These are phyloP conservation scores for Ardeotis arabs DNA, from an alignment of 2,113 vertebrate species.

Conservation along the genomic window DNA sequence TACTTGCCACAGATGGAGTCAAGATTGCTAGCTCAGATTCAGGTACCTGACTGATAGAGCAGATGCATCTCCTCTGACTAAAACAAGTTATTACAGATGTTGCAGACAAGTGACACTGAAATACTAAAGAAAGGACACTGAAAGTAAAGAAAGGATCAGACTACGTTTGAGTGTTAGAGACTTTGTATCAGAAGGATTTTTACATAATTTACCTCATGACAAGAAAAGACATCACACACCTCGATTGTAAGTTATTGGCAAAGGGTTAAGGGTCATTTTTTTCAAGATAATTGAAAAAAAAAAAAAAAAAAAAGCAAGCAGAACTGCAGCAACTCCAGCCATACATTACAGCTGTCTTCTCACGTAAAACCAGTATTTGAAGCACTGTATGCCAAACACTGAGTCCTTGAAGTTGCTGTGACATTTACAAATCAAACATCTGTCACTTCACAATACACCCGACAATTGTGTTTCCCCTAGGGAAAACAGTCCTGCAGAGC, in stretches of 20 bases:
- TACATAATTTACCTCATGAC: background rate
- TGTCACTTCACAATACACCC: slow-evolving; percentile 22
- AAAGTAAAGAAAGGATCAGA: background rate
- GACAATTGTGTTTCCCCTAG: background rate
- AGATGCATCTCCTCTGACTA: background rate
- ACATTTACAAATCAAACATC: slow-evolving; percentile 57
- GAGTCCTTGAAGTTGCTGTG: background rate
- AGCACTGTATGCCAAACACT: background rate
- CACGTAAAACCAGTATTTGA: background rate
- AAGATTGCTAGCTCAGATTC: background rate
- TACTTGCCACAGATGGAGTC: background rate
- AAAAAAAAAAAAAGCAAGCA: background rate
- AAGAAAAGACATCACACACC: background rate
- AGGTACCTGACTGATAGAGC: background rate
- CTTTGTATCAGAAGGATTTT: background rate
- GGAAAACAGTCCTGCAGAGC: background rate
- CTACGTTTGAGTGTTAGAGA: background rate
- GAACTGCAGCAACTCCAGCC: background rate
- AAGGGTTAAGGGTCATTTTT: background rate
- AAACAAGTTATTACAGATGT: background rate
- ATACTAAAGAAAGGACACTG: background rate
- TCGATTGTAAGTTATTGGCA: background rate
- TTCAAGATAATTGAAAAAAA: background rate
- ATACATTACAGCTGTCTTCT: background rate
- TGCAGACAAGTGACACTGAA: background rate